Base-by-base conservation (phyloP, 2,797 vertebrate genomes). In the Myoxocephalus aenaeus region DNA sequence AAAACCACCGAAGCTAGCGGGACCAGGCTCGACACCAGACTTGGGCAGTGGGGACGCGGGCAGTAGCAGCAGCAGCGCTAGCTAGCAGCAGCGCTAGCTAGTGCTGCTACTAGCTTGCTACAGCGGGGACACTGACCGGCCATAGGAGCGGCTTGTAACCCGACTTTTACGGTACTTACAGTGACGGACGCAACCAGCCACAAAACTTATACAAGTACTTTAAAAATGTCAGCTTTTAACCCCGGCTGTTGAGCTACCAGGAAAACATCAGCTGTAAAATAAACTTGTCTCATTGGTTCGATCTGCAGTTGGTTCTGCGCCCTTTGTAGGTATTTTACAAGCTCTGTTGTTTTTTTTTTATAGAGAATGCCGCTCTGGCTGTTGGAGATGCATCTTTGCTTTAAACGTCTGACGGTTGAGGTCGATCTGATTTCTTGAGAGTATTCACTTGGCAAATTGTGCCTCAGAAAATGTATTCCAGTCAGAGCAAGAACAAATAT, bases 261-360 rank as follows among this genome's bases (percentile, higher is more conserved):
- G 15, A 61, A 79, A 80, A 38, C 20, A 75, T 9, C 44, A 18
- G 62, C 59, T 36, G 57, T 82, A 68, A 76, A 70, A 71, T 68
- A 74, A 71, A 84, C 36, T 22, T 56, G 38, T 56, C 59, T 80
- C 29, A 62, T 66, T 0, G 3, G 14, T 71, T 58, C 11, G 58
- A 66, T 63, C 58, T 25, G 7, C 10, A 38, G 51, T 51, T 61
- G 67, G 51, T 65, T 71, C 29, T 65, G 32, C 27, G 10, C 5
- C 44, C 9, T 75, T 27, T 80, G n/a, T 11, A 57, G 27, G 48
- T n/a, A 51, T 70, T 64, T 57, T 51, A 73, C 6, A 6, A 65
- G 53, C 27, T n/a, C 20, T 63, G 36, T 10, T 2, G 32, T 70
- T 13, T 0, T n/a, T n/a, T 38, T 73, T 79, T 77, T 59, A 68